phyloP scores from a whole-genome alignment of 2,113 vertebrate genomes.

The Chloebia gouldiae region DNA sequence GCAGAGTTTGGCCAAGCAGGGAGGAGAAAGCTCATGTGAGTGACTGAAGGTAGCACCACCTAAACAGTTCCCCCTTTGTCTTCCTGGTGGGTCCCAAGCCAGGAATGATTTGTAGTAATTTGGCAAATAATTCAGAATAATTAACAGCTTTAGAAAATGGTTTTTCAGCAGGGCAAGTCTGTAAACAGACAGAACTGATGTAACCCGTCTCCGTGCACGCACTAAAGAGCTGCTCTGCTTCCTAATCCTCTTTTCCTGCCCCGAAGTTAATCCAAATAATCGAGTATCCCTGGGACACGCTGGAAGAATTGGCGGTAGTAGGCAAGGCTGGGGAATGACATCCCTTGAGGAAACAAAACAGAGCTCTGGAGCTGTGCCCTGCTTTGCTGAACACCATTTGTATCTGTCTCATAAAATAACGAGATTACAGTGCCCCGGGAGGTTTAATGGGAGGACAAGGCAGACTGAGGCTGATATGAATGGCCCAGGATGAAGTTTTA shows the following conservation, averaged over 20 bases:
- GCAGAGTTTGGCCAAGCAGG: not conserved
- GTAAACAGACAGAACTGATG: not conserved
- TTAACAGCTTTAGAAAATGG: not conserved
- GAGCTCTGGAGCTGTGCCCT: not conserved
- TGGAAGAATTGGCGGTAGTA: not conserved
- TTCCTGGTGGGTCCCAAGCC: not conserved
- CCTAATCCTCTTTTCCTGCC: not conserved
- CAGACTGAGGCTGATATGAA: accelerated
- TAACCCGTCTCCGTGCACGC: not conserved
- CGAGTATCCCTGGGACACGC: not conserved
- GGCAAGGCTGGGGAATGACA: not conserved
- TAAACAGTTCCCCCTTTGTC: conserved; percentile 9
- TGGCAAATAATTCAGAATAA: not conserved
- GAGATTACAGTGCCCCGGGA: accelerated
- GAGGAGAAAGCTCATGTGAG: not conserved
- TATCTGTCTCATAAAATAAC: not conserved
- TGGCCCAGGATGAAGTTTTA: accelerated
- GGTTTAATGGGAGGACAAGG: not conserved
- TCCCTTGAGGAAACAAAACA: not conserved
- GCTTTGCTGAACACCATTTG: accelerated
- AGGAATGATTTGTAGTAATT: not conserved
- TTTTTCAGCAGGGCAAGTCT: not conserved
- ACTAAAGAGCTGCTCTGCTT: not conserved
- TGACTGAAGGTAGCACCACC: not conserved
- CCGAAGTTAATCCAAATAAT: not conserved